Evolutionary conservation across 2,113 vertebrate genomes (phyloP).

Genomic region (Galbula dea): DNA sequence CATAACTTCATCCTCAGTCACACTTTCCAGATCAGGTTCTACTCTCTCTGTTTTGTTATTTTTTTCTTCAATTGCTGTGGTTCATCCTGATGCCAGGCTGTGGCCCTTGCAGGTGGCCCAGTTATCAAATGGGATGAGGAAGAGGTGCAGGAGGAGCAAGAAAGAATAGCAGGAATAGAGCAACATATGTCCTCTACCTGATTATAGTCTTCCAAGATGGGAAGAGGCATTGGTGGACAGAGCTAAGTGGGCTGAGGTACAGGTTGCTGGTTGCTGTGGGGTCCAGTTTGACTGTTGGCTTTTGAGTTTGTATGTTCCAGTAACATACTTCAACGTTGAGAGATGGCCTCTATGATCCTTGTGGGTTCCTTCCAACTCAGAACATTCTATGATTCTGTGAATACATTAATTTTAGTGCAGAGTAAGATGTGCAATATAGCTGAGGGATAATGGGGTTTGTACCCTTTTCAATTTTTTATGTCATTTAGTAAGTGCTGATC

Average conservation of each 20-base stretch:
- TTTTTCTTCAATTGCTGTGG: neutral
- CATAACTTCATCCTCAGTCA: neutral
- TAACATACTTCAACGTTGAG: too few species aligned
- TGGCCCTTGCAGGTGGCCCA: neutral
- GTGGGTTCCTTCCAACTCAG: too few species aligned
- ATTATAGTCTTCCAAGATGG: neutral
- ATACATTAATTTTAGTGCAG: neutral
- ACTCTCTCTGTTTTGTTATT: neutral
- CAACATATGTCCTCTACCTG: neutral
- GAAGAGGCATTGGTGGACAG: neutral
- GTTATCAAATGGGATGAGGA: neutral
- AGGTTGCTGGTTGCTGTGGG: neutral
- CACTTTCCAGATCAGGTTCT: neutral
- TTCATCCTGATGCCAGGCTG: neutral
- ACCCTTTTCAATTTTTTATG: constrained; percentile 9
- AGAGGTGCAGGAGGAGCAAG: neutral
- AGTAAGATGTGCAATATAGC: neutral
- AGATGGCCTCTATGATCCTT: too few species aligned
- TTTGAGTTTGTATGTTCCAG: neutral
- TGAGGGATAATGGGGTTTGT: neutral
- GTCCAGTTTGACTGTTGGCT: neutral
- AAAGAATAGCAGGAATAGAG: neutral
- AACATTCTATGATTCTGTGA: too few species aligned
- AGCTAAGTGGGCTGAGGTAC: neutral
- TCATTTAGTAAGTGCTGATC: constrained; percentile 34